Evolutionary conservation across 2,888 invertebrate genomes (phyloP), one percentile per base, ranked within the genome.

Genomic region (Cryptosula pallasiana): DNA sequence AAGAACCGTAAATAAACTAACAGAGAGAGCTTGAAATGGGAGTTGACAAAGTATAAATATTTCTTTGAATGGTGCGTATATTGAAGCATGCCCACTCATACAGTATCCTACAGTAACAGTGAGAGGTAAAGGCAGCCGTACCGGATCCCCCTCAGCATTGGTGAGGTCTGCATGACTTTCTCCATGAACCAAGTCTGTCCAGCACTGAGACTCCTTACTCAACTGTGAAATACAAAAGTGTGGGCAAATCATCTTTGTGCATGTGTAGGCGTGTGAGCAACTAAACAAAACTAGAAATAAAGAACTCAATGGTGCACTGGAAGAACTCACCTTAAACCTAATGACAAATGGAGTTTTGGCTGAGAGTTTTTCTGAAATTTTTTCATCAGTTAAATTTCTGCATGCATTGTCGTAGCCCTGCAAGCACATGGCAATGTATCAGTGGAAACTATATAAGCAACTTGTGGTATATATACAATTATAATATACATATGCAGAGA

Each of bases 101-200:
- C 9, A 45, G 45, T 13, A 45, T 13, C 45, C 45, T 13, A 16
- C 9, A 9, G 45, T 16, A 55, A 20, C 3, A n/a, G 3, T 55
- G n/a, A 55, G 13, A 55, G 23, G 25, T 69, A 77, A n/a, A n/a
- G n/a, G n/a, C n/a, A n/a, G n/a, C n/a, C 80, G 79, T 73, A 87
- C 91, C 0, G 95, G 95, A 86, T 99, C 98, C 0, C 95, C 95
- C 86, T 98, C 97, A 74, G 89, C 89, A 69, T 90, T 86, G 0
- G 90, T 88, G 0, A 92, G 89, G 81, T 93, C 90, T 75, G 91
- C 90, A 0, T 88, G 86, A 71, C 92, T 89, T n/a, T 87, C 83
- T 0, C 95, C 95, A 83, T 91, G 94, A 71, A 97, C 89, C 73
- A 94, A 79, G 86, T 97, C 97, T 63, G 90, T 85, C 80, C 92